A percentile compares a stretch with the other conserved stretches of the same genome.
Evolutionary conservation across 64 coral and sea anemone species (phyloP).

Genomic region (Astreopora myriophthalma): DNA sequence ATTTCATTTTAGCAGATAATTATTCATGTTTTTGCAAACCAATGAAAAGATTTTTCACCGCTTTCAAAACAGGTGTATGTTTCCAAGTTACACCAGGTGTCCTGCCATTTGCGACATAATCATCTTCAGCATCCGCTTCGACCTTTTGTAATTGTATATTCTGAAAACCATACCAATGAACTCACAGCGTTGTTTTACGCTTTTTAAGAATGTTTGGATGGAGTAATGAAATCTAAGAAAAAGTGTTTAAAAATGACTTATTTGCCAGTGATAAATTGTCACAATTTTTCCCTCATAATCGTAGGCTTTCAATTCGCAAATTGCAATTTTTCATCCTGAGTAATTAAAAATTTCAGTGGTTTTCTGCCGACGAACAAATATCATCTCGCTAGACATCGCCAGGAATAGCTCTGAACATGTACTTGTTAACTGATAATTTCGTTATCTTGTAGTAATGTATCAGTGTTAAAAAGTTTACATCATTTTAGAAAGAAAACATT

Average conservation of each 20-base stretch:
- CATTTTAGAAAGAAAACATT: not conserved
- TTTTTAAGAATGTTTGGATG: not conserved
- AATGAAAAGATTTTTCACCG: constrained; percentile 40
- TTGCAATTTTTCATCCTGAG: not conserved
- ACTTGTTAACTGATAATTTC: not conserved
- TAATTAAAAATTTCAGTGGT: constrained; percentile 19
- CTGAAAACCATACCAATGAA: not conserved
- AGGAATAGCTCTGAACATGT: not conserved
- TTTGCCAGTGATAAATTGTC: not conserved
- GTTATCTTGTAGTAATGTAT: not conserved
- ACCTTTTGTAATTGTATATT: not conserved
- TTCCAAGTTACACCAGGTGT: not conserved
- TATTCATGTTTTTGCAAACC: constrained; percentile 41
- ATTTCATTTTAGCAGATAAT: constrained; percentile 68
- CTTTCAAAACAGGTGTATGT: not conserved
- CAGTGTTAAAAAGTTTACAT: not conserved
- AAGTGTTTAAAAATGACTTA: constrained; percentile 10
- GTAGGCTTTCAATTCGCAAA: not conserved
- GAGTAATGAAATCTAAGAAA: not conserved
- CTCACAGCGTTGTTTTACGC: not conserved
- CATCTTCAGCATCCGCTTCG: not conserved
- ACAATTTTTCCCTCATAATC: constrained; percentile 1
- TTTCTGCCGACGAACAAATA: constrained; percentile 1
- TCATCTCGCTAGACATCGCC: not conserved
- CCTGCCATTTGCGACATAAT: constrained; percentile 21